Evolutionary conservation across 1,140 invertebrate genomes (phyloP), one percentile per base, ranked within the genome.

Genomic region (Dysdera silvatica): DNA sequence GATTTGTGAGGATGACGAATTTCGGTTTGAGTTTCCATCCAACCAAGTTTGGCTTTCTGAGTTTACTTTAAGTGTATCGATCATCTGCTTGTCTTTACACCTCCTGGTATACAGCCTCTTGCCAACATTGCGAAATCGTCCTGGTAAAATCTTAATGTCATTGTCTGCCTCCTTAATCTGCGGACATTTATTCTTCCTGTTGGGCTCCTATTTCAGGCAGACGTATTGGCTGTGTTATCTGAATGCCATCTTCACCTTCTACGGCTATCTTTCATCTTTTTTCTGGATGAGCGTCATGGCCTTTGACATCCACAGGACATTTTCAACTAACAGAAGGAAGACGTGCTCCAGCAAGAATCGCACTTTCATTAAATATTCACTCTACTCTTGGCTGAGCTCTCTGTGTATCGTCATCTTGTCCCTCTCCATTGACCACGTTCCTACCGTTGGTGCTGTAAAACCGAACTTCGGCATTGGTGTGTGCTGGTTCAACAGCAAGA

Each of bases 201-300:
- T 77, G 1, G 73, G 74, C 4, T 71, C 68, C 16, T 48, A 58
- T 18, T 49, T 52, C 7, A 12, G 26, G 14, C 14, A 41, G 7
- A 43, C 23, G 4, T 16, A 14, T 23, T 53, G 54, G 47, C 16
- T 76, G 4, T 82, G 81, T 68, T 74, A 78, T 43, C 68, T 74
- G 1, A 74, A 88, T 82, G 89, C 88, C 54, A 82, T 89, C 40
- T 79, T 84, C 69, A 88, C 92, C 79, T 92, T 95, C 75, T 95
- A 93, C 81, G 87, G 91, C 76, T 94, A 93, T 77, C 79, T 97
- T 70, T 84, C 89, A 32, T 88, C 92, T 65, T 97, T 96, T 81
- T 93, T 92, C 75, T 97, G 93, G 93, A 86, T 96, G 55, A 91
- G 90, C 77, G 89, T 89, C 37, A 94, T 95, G 88, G 92, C 91